Evolutionary conservation across 2,888 invertebrate genomes (phyloP).

Genomic region (Andrena chrysosceles): DNA sequence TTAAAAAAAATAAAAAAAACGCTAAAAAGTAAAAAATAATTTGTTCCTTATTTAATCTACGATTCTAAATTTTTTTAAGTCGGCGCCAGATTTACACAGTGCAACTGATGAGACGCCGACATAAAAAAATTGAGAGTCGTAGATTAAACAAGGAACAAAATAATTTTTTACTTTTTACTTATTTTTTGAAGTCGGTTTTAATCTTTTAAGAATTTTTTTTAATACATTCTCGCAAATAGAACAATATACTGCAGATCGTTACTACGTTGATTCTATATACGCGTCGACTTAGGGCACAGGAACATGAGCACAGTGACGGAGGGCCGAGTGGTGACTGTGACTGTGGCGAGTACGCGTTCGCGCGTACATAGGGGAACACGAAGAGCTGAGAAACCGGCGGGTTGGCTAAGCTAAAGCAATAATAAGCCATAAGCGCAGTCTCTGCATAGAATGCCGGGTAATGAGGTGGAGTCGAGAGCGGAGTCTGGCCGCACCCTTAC

Average conservation of each 20-base stretch:
- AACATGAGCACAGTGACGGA: neutral
- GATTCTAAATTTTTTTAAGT: no score
- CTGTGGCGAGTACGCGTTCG: conserved; percentile 18
- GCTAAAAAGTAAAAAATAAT: no score
- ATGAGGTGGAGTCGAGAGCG: conserved; percentile 84
- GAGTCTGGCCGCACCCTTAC: conserved; percentile 84
- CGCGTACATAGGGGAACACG: conserved; percentile 62
- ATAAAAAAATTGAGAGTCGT: no score
- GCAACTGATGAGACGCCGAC: no score
- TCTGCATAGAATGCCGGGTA: conserved; percentile 85
- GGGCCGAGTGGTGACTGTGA: no score
- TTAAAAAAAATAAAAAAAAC: no score
- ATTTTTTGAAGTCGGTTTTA: no score
- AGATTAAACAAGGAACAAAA: no score
- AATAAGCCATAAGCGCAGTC: conserved; percentile 84
- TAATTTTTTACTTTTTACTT: no score
- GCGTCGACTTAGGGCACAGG: neutral
- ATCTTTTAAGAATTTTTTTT: no score
- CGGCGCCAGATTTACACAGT: no score
- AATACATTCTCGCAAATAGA: neutral
- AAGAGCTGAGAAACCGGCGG: conserved; percentile 70
- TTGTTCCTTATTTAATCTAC: no score
- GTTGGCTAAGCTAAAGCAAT: conserved; percentile 82
- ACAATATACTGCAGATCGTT: neutral
- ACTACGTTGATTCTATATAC: neutral